These are phyloP conservation scores for Diabrotica undecimpunctata DNA, from an alignment of 1,140 invertebrate genomes.

Conservation along the genomic window DNA sequence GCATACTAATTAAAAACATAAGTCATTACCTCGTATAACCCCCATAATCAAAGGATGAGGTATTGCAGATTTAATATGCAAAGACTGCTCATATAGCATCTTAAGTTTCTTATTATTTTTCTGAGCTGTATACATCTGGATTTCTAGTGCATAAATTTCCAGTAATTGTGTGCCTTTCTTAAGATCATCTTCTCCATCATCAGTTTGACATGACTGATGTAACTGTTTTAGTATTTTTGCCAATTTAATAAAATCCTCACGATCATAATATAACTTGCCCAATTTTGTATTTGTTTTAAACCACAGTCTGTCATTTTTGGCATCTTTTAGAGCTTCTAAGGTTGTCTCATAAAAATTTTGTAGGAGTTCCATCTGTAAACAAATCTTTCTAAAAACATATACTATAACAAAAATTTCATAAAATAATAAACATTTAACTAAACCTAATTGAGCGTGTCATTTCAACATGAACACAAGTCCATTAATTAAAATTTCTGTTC, in stretches of 20 bases:
- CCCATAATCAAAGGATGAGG: slow-evolving; percentile 86
- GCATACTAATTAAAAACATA: too few relatives aligned
- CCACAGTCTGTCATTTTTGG: slow-evolving; percentile 98
- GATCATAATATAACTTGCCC: slow-evolving; percentile 97
- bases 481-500: too few relatives aligned
- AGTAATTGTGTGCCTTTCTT: slow-evolving; percentile 98
- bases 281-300: slow-evolving; percentile 99
- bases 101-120: slow-evolving; percentile 99
- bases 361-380: slow-evolving; percentile 89
- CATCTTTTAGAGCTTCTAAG: slow-evolving; percentile 95
- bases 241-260: slow-evolving; percentile 91
- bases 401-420: background rate
- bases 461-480: too few relatives aligned
- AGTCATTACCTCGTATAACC: slow-evolving; percentile 35
- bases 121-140: slow-evolving; percentile 99
- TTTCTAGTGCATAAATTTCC: slow-evolving; percentile 99
- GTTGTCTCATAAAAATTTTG: slow-evolving; percentile 99
- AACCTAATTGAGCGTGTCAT: too few relatives aligned
- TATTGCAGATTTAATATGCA: slow-evolving; percentile 99
- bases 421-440: too few relatives aligned
- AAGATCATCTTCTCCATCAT: slow-evolving; percentile 98
- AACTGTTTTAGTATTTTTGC: slow-evolving; percentile 97
- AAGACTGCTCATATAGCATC: slow-evolving; percentile 94
- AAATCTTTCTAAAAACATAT: background rate
- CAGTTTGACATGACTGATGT: slow-evolving; percentile 96